Base-by-base conservation (phyloP, 2,888 invertebrate species). In the Ditula angustiorana region DNA sequence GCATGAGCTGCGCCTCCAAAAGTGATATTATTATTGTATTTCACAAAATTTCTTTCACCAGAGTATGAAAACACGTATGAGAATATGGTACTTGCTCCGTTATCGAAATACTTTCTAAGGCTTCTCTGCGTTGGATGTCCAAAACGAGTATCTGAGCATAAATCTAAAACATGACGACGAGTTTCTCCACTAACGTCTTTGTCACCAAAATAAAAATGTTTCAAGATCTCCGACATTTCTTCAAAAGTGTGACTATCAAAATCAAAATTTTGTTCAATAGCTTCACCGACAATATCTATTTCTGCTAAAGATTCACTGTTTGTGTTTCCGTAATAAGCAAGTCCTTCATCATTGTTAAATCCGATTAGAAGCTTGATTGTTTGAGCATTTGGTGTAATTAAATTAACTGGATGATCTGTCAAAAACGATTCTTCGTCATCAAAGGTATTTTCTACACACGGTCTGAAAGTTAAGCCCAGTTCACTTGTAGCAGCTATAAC, bases 51-150 rank as follows among this genome's bases (percentile, higher is more conserved):
- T 37, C 78, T 77, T 19, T 57, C 68, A 5, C 83, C 82, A 5
- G 41, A 64, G 55, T 81, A 81, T 0, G 78, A 72, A 67, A 83
- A 83, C 23, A 75, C 52, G 33, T 80, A 82, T 0, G 76, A 69
- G 44, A 70, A 82, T 23, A 82, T 55, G 3, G 67, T 71, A 1
- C 63, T 46, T 1, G 69, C 73, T 10, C 64, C 71, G 49, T 73
- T 74, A 2, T 71, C 60, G 2, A 79, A 26, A 46, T 71, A 76
- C 23, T 74, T 74, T 4, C 66, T 58, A 3, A 80, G 61, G 49
- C 72, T 75, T 61, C 77, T 75, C 7, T 73, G 66, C 1, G 67
- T 69, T 1, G 82, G 81, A 55, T 81, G 69, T 13, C 74, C 69
- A 47, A 74, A 81, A 1, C 23, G 53, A n/a, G 74, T 69, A 57